Evolutionary conservation across 2,797 vertebrate genomes (phyloP), one percentile per base, ranked within the genome.

Genomic region (Notolabrus celidotus): DNA sequence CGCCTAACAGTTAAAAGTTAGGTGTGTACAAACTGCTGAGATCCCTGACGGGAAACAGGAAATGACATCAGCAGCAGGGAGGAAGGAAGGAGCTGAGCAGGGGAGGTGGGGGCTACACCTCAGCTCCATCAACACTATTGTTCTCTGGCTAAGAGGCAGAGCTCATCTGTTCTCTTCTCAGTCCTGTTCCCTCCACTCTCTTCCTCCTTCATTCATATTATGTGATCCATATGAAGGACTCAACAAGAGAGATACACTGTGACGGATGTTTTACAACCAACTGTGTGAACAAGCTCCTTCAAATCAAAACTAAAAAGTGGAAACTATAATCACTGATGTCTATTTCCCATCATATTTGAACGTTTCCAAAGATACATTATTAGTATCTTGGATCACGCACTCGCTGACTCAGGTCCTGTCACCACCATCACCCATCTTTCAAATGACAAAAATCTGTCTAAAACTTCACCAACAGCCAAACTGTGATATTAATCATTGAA

Each of bases 1-100:
- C n/a, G n/a, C n/a, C n/a, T n/a, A n/a, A n/a, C 47, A 29, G 64
- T 66, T 71, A 52, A 57, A 34, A 62, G 46, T 65, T 57, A 63
- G 54, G 58, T 59, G 59, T 63, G 67, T 56, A 16, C 19, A 9
- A 3, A 50, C 16, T 33, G 67, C 64, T 33, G 51, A 59, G 50
- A 60, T 47, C 42, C 49, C 53, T 5, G 11, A 60, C 71, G 84
- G 89, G 88, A 92, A 89, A 86, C 72, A 86, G 91, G 89, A 93
- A 87, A 82, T 90, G 60, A 83, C 87, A 86, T 79, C 83, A 83
- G 41, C 72, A 79, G 69, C 71, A 72, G 29, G 56, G 52, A 80
- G 89, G 84, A 86, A 83, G 80, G 79, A 83, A 87, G 78, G 59
- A 73, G 71, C 42, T 12, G 61, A 74, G 74, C 29, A 10, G 54